Conservation (phyloP, 2,888 invertebrate genomes). For the Heliconius sara region DNA sequence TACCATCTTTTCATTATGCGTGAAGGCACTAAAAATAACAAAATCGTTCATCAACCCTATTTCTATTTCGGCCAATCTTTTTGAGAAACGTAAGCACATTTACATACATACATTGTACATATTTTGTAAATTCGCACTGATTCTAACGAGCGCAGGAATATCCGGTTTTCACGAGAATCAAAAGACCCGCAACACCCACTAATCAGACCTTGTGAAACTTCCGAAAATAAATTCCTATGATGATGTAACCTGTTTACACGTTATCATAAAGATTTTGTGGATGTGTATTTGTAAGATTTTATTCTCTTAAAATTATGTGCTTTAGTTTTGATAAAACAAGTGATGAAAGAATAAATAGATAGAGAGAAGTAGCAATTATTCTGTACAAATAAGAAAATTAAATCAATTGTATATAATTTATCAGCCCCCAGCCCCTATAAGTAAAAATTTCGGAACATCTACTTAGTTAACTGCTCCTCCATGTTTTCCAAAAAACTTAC, state of each 20-base stretch:
- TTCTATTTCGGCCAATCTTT: background rate
- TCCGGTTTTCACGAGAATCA: conserved; percentile 47
- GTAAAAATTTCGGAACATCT: background rate
- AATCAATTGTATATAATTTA: background rate
- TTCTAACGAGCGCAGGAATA: conserved; percentile 38
- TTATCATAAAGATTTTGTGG: conserved; percentile 30
- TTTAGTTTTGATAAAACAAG: background rate
- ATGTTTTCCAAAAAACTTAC: background rate
- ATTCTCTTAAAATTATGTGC: background rate
- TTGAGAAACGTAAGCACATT: background rate
- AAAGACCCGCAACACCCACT: conserved; percentile 47
- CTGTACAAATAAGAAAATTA: background rate
- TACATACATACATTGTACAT: conserved; percentile 28
- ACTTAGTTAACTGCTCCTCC: too few relatives aligned
- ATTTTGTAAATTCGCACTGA: conserved; percentile 37
- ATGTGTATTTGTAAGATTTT: background rate
- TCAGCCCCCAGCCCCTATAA: too few relatives aligned
- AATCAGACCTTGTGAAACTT: conserved; percentile 47
- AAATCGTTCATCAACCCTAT: background rate
- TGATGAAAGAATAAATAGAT: background rate
- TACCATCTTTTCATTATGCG: background rate
- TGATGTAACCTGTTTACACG: conserved; percentile 20
- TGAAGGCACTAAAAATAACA: background rate
- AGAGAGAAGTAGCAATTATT: background rate
- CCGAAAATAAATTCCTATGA: conserved; percentile 40